Evolutionary conservation across 2,888 invertebrate genomes (phyloP).

Genomic region (Gerosis bhagava): DNA sequence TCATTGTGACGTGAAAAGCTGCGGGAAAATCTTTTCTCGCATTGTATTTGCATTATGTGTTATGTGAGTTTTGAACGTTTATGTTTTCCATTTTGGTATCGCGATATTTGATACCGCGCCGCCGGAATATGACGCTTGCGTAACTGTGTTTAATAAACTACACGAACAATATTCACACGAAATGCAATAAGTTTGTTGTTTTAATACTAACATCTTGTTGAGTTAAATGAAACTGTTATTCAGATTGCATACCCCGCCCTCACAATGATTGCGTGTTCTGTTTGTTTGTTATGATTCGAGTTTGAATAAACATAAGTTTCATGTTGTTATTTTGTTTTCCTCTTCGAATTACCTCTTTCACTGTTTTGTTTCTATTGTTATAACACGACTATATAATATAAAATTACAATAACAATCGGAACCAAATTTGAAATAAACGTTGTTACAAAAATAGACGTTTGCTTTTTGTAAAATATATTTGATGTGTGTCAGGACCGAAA

Average conservation of each 20-base stretch:
- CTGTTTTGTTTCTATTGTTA: no score
- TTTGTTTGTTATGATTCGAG: conserved; percentile 27
- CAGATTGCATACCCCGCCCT: no score
- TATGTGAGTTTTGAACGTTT: no score
- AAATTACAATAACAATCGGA: no score
- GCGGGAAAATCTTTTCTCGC: no score
- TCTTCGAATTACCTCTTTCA: no score
- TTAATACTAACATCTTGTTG: conserved; percentile 44
- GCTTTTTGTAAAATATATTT: no score
- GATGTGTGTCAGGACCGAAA: no score
- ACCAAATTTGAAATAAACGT: no score
- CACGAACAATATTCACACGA: conserved; percentile 42
- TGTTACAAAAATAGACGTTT: no score
- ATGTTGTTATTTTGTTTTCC: conserved; percentile 13
- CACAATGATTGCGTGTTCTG: conserved; percentile 18
- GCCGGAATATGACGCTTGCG: conserved; percentile 39
- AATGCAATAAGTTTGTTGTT: conserved; percentile 51
- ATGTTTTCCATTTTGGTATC: conserved; percentile 34
- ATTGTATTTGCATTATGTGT: not conserved
- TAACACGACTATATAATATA: no score
- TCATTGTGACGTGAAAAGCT: no score
- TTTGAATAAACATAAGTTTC: conserved; percentile 16
- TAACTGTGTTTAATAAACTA: conserved; percentile 45
- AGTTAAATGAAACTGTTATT: conserved; percentile 26
- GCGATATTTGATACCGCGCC: conserved; percentile 36